These are phyloP conservation scores for Pantherophis alleghaniensis DNA, from an alignment of 2,797 vertebrate genomes.

Conservation along the genomic window DNA sequence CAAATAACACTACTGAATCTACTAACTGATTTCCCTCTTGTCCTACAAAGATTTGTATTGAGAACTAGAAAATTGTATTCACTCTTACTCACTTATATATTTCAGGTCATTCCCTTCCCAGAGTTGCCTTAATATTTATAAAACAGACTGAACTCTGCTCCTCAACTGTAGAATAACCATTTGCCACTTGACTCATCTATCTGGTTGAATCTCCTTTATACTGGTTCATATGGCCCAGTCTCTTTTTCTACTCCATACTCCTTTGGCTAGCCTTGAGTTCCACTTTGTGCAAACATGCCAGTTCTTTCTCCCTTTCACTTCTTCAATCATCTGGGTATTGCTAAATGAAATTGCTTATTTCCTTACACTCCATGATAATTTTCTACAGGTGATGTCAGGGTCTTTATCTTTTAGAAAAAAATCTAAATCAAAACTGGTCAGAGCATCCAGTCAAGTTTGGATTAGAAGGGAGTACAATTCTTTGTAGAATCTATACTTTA, in stretches of 20 bases:
- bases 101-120: neutral
- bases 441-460: neutral
- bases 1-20: neutral
- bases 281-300: neutral
- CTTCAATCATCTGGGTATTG: neutral
- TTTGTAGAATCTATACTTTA: neutral
- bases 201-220: neutral
- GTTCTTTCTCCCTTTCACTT: neutral
- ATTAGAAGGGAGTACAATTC: neutral
- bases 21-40: neutral
- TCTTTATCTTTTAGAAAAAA: neutral
- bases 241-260: neutral
- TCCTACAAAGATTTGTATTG: neutral
- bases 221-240: neutral
- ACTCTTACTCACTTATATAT: neutral
- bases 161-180: neutral
- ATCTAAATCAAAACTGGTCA: neutral
- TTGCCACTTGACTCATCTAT: neutral
- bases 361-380: neutral
- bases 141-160: neutral
- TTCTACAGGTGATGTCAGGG: neutral
- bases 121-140: neutral
- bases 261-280: neutral
- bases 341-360: neutral
- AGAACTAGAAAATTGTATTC: neutral